Base-by-base conservation (phyloP, 1,140 invertebrate genomes). In the Calephelis nemesis region DNA sequence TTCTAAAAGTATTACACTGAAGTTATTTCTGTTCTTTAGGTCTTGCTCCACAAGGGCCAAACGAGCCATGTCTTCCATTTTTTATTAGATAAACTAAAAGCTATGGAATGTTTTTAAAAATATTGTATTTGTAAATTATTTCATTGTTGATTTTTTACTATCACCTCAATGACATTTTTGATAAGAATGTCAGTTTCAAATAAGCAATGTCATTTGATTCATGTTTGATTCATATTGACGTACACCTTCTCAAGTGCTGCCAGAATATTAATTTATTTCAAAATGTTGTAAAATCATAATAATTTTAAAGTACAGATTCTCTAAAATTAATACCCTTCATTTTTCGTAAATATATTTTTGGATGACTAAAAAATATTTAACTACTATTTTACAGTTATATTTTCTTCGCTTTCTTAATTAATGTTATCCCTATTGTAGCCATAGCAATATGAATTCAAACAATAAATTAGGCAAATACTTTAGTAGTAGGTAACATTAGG, bases 1-100 rank as follows among this genome's bases (percentile, higher is more conserved):
- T 60, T 60, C 54, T n/a, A 60, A 40, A 60, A 60, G 54, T 60
- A 60, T 60, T 60, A 60, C 54, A n/a, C 30, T 60, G 54, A 60
- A 60, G 19, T 60, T 60, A 60, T 40, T 60, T 60, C 58, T 60
- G 39, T 60, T 42, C 58, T 30, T 60, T 12, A 60, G 30, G 12
- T 60, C 39, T 12, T 60, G 58, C 58, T 60, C 58, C 1, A 60
- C 58, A 11, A 60, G 58, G 39, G 58, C 58, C 12, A 60, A 60
- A 0, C 58, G 58, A 60, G 58, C 58, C 58, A 60, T 60, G 12
- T 60, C 58, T 60, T 60, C 39, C 58, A 60, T 60, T 39, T 60
- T 60, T 54, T 54, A 30, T 58, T 7, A 39, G 39, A 39, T 40
- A 45, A 45, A 45, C 39, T 60, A 60, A 60, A 12, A 19, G 39